Conservation (phyloP, 2,888 invertebrate species). For the Agrochola litura region DNA sequence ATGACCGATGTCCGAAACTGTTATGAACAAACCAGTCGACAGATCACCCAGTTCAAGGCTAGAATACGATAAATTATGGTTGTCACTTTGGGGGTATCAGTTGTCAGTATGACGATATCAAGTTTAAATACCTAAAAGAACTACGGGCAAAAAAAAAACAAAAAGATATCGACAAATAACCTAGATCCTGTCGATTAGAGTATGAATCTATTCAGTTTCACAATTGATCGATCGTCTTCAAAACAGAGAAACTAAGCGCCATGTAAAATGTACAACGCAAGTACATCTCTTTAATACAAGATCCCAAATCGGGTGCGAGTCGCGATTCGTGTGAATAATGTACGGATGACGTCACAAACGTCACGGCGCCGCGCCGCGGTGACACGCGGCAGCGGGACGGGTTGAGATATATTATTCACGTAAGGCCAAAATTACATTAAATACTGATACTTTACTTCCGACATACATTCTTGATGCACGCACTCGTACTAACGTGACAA, state of each 20-base stretch:
- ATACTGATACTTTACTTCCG: conserved; percentile 11
- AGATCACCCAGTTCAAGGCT: not conserved
- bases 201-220: not conserved
- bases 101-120: not conserved
- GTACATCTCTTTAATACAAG: conserved; percentile 5
- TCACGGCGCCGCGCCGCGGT: conserved; percentile 19
- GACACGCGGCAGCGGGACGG: conserved; percentile 25
- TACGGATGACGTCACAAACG: conserved; percentile 31
- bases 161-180: not conserved
- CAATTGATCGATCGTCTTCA: not conserved
- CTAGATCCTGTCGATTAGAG: not conserved
- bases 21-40: not conserved
- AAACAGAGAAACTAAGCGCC: conserved; percentile 22
- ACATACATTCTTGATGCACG: not conserved
- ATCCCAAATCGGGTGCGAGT: conserved; percentile 26
- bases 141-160: not conserved
- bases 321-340: conserved; percentile 41
- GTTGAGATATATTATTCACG: conserved; percentile 50
- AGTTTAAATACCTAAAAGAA: not conserved
- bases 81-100: not conserved
- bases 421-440: conserved; percentile 13
- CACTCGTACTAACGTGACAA: not conserved
- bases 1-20: not conserved
- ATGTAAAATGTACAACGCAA: conserved; percentile 18
- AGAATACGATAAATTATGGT: not conserved